phyloP scores from a whole-genome alignment of 2,113 vertebrate genomes.

The Actenoides lindsayi region DNA sequence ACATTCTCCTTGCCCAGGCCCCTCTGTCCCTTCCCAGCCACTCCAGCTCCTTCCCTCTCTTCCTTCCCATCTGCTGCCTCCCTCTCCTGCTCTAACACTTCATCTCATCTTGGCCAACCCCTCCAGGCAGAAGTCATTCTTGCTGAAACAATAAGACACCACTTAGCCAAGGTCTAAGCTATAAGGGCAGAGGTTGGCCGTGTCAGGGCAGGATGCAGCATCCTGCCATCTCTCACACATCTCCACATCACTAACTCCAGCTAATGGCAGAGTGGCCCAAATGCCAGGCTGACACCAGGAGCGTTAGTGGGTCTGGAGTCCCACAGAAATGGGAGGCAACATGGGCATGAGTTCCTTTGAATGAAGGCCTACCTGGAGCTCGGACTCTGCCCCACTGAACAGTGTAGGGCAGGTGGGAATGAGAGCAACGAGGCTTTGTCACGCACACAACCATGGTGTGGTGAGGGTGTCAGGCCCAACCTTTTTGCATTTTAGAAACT shows the following conservation, averaged over 20 bases:
- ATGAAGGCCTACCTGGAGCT: background rate
- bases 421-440: background rate
- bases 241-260: background rate
- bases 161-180: background rate
- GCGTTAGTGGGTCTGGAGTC: background rate
- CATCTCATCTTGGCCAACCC: background rate
- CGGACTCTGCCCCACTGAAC: background rate
- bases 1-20: background rate
- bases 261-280: background rate
- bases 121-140: background rate
- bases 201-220: background rate
- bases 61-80: background rate
- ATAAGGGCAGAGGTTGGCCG: background rate
- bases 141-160: background rate
- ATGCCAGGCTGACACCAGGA: background rate
- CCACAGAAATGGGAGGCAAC: background rate
- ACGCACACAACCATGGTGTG: background rate
- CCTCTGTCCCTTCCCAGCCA: background rate
- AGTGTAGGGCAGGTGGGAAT: background rate
- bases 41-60: background rate
- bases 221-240: background rate
- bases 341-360: background rate
- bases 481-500: background rate
- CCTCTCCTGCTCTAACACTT: background rate
- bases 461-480: background rate